Conservation (phyloP, 2,888 invertebrate genomes). For the Ethmia dodecea region DNA sequence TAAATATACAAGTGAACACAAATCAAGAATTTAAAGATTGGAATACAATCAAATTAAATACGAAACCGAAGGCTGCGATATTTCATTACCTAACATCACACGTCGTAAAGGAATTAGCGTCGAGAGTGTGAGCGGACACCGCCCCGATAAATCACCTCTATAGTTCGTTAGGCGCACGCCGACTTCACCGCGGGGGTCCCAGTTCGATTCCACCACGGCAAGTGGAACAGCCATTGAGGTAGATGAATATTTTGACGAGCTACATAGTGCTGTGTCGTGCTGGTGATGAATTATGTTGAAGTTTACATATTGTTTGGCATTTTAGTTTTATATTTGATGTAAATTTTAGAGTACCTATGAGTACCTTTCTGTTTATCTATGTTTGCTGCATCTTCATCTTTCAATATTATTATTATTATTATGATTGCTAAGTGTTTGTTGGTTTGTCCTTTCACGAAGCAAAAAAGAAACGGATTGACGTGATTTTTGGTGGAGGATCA, state of each 20-base stretch:
- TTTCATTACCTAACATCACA: constrained; percentile 57
- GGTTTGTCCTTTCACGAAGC: no score
- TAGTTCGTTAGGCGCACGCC: constrained; percentile 71
- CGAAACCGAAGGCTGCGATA: constrained; percentile 37
- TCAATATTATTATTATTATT: no score
- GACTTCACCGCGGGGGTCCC: constrained; percentile 60
- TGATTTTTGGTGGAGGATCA: no score
- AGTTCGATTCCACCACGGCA: constrained; percentile 63
- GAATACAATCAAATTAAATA: constrained; percentile 38
- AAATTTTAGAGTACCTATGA: no score
- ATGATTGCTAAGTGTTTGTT: no score
- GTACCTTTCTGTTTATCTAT: no score
- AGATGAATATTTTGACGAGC: constrained; percentile 70
- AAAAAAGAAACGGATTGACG: no score
- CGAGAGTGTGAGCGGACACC: constrained; percentile 43
- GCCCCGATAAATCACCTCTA: constrained; percentile 60
- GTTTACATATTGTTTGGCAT: no score
- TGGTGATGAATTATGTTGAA: constrained; percentile 31
- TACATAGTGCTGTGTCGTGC: constrained; percentile 49
- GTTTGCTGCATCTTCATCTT: no score
- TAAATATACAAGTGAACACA: constrained; percentile 7
- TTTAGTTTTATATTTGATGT: no score
- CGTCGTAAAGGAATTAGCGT: constrained; percentile 67
- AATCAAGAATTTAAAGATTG: constrained; percentile 18
- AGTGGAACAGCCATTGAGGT: constrained; percentile 58